phyloP scores from a whole-genome alignment of 2,797 vertebrate genomes.

The Scomberomorus guttatus region DNA sequence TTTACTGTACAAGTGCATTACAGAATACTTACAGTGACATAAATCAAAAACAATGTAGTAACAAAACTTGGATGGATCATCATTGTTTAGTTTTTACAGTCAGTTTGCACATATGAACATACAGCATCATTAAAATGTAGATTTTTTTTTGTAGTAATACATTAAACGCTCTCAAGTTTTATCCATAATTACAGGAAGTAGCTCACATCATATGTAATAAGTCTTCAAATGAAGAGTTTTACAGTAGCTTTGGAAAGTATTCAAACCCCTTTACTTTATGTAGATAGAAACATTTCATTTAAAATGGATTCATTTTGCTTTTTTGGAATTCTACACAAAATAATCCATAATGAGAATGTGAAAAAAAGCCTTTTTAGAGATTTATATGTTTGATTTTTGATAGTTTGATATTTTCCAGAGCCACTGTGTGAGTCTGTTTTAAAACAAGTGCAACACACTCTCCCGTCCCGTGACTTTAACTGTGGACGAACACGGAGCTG shows the following conservation, averaged over 20 bases:
- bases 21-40: constrained; percentile 26
- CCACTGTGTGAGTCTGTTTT: neutral
- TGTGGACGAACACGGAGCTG: neutral
- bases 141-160: constrained; percentile 30
- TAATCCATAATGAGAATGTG: neutral
- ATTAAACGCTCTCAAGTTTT: constrained; percentile 30
- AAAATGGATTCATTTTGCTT: neutral
- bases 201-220: constrained; percentile 18
- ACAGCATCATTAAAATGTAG: neutral
- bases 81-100: constrained; percentile 29
- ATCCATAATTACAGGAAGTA: constrained; percentile 31
- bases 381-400: neutral
- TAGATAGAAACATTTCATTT: constrained; percentile 12
- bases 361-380: neutral
- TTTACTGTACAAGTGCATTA: constrained; percentile 25
- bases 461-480: neutral
- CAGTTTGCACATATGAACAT: constrained; percentile 20
- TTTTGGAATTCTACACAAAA: neutral
- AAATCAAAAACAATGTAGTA: constrained; percentile 21
- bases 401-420: constrained; percentile 10
- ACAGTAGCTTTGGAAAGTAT: constrained; percentile 8
- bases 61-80: neutral
- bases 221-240: constrained; percentile 17
- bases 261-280: constrained; percentile 1
- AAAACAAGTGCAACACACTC: constrained; percentile 7